Base-by-base conservation (phyloP, 2,888 invertebrate genomes). In the Macrophya annulata region DNA sequence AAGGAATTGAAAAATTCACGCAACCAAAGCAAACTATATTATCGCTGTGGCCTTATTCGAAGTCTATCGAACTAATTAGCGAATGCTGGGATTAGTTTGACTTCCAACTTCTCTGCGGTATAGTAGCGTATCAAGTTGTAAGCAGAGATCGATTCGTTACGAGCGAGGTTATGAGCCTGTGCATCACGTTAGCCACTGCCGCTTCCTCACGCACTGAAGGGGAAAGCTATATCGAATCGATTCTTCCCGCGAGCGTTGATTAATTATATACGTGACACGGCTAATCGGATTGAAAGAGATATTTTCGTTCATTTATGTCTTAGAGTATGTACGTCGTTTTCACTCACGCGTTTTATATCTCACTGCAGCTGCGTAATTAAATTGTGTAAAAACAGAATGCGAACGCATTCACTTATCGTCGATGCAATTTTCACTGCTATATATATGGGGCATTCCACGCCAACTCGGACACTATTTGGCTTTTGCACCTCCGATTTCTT, bases 211-310 rank as follows among this genome's bases (percentile, higher is more conserved):
- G 74, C 74, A 74, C 74, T 45, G 74, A 74, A 74, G 74, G 25
- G 45, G 74, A 74, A 74, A 74, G 74, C 74, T 77, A 55, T 77
- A 51, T 55, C 31, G 37, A 77, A 77, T 55, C 51, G 51, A 51
- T 77, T 77, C 37, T 51, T 31, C 8, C 77, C 77, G 17, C 12
- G 25, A 77, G 51, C 77, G 17, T 51, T 77, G 77, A 77, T 77
- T 51, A 37, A 77, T 77, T 77, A 37, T 51, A 51, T 51, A 15
- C 31, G n/a, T 4, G 37, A 77, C 77, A 31, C 10, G 51, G 77
- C 51, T 77, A 77, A 77, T 77, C 77, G 51, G 51, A 77, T 77
- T 37, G 51, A 31, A 51, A 55, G 51, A 37, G 31, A 55, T 77
- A 31, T 31, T 31, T 77, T 77, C 37, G 17, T 55, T 77, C n/a